Evolutionary conservation across 2,797 vertebrate species (phyloP), one percentile per base, ranked within the genome.

Genomic region (Sitta carolinensis): DNA sequence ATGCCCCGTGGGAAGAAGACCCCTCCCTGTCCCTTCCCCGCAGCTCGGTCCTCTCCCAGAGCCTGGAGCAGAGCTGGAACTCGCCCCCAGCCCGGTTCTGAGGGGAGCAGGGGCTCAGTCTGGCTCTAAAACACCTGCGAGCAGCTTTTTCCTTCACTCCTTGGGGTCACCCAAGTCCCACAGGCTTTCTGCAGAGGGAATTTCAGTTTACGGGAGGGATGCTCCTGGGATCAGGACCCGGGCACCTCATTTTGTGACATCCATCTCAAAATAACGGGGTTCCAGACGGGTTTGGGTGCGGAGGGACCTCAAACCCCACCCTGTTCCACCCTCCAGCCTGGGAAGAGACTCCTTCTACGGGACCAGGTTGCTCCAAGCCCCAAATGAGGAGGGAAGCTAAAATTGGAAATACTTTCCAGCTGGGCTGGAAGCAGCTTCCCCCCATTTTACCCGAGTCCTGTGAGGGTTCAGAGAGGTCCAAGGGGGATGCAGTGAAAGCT

Each of bases 31-130:
- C 54, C 42, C 29, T 51, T 55, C 36, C 58, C 47, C 6, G 16
- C 30, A 42, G 57, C 40, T 62, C 22, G 4, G 0, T 8, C 21
- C 8, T 6, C 36, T 23, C 40, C 63, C 36, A 20, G 58, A 38
- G 43, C 27, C 47, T 16, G 5, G 22, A 15, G n/a, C 10, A 5
- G 67, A 26, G 27, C 2, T 1, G 3, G 34, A 57, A 3, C 11
- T 32, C 16, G 0, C 26, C 43, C 20, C 22, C 32, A 74, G 29
- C 17, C 19, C 1, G 1, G 23, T 40, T 38, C 30, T 4, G 12
- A 22, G 3, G 7, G 30, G 17, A 27, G 42, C 20, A 3, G n/a
- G 23, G 36, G 12, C 29, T 82, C 62, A 1, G 6, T 18, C 4
- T 9, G 78, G 23, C 61, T 74, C 59, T 5, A 5, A 40, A 55